Percentiles rank a stretch among this genome's conserved stretches.
These are phyloP conservation scores for Lophius americanus DNA, from an alignment of 2,797 vertebrate genomes.

Conservation along the genomic window DNA sequence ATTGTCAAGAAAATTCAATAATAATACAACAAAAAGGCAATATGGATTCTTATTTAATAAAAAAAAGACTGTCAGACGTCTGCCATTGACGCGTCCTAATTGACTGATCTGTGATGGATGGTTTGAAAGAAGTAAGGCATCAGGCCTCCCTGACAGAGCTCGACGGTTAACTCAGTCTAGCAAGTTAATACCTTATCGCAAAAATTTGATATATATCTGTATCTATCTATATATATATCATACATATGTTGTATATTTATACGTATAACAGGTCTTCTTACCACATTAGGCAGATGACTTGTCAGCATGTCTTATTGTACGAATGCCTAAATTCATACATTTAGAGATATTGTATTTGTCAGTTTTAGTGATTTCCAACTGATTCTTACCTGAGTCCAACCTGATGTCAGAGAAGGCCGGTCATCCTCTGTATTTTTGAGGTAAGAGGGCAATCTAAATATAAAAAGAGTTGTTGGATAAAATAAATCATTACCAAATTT, in stretches of 20 bases:
- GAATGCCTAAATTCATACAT: neutral
- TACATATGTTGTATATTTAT: neutral
- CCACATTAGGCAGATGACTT: conserved; percentile 4
- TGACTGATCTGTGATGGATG: neutral
- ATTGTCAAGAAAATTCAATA: neutral
- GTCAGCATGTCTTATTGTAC: conserved; percentile 3
- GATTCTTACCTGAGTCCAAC: conserved; percentile 16
- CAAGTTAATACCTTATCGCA: neutral
- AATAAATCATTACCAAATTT: no score
- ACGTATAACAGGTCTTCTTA: conserved; percentile 8
- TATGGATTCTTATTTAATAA: neutral
- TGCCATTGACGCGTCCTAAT: neutral
- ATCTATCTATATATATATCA: neutral
- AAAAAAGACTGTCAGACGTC: neutral
- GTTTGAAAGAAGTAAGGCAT: neutral
- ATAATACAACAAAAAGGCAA: neutral
- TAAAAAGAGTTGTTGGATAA: no score
- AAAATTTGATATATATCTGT: no score
- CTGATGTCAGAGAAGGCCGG: neutral
- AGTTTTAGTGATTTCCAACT: conserved; percentile 4
- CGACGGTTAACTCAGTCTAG: neutral
- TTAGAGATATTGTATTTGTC: conserved; percentile 12
- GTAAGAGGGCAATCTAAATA: no score
- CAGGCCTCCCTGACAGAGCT: neutral
- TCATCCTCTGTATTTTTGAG: no score